phyloP scores from a whole-genome alignment of 1,140 invertebrate genomes.

The Drosophila lacteicornis region DNA sequence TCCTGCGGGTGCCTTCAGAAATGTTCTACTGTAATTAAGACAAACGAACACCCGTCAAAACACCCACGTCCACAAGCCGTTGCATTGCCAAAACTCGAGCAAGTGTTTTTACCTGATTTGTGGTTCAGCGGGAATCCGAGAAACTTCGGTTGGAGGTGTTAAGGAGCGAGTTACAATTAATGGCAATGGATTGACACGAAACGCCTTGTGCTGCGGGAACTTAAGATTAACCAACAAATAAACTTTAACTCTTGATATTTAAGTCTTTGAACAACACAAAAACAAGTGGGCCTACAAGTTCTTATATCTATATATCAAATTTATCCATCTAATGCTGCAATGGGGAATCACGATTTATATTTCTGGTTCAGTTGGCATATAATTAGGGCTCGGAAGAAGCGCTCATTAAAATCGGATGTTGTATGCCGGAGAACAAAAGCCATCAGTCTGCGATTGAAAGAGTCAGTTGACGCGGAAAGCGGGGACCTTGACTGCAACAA shows the following conservation, averaged over 20 bases:
- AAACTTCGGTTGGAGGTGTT: slow-evolving; percentile 3
- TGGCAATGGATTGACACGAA: neutral
- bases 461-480: slow-evolving; percentile 3
- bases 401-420: slow-evolving; percentile 52
- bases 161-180: slow-evolving; percentile 1
- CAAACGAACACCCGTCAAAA: slow-evolving; percentile 13
- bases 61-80: slow-evolving; percentile 8
- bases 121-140: slow-evolving; percentile 15
- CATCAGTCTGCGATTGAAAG: slow-evolving; percentile 11
- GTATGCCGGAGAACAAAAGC: slow-evolving; percentile 26
- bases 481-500: slow-evolving; percentile 22
- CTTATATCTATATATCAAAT: neutral
- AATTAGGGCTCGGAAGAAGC: slow-evolving; percentile 28
- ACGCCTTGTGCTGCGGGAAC: neutral
- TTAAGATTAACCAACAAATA: neutral
- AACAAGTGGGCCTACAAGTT: neutral
- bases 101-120: slow-evolving; percentile 26
- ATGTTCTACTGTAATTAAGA: slow-evolving; percentile 69
- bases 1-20: slow-evolving; percentile 47
- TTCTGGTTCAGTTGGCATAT: neutral
- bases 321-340: neutral
- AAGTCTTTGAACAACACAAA: neutral
- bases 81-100: slow-evolving; percentile 10
- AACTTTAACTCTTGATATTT: neutral
- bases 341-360: neutral